A percentile compares a stretch with the other conserved stretches of the same genome.
Evolutionary conservation across 1,140 invertebrate species (phyloP).

Genomic region (Lerema accius): DNA sequence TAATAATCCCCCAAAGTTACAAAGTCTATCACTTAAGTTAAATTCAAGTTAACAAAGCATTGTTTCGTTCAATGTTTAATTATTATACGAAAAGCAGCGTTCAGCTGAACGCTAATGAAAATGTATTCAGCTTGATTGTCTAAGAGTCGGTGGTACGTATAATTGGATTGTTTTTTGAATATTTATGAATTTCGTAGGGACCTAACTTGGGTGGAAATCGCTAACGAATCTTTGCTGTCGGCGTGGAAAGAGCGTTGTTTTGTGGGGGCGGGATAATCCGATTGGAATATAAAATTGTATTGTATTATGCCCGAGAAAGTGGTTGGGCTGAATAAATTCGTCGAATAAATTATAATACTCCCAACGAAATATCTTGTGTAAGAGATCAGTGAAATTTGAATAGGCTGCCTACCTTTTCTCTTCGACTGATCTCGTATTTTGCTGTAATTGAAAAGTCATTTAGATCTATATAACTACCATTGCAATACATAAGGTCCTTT

Average conservation of each 20-base stretch:
- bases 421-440: no score
- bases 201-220: constrained; percentile 23
- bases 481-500: no score
- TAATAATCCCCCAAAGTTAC: no score
- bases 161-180: constrained; percentile 46
- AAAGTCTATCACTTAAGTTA: no score
- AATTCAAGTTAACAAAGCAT: no score
- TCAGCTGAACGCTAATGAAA: constrained; percentile 48
- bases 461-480: no score
- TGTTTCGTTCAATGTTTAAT: constrained; percentile 56
- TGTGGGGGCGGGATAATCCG: constrained; percentile 4
- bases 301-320: constrained; percentile 1
- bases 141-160: constrained; percentile 39
- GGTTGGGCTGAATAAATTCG: not conserved
- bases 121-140: constrained; percentile 47
- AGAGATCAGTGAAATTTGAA: not conserved
- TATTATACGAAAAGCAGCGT: constrained; percentile 44
- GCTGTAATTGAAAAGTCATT: no score
- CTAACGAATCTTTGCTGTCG: constrained; percentile 23
- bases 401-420: not conserved
- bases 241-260: constrained; percentile 1
- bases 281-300: constrained; percentile 16
- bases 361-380: not conserved
- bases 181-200: constrained; percentile 42
- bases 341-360: not conserved